Conservation (phyloP, 1,140 invertebrate genomes). For the Sminthurinus signatus region DNA sequence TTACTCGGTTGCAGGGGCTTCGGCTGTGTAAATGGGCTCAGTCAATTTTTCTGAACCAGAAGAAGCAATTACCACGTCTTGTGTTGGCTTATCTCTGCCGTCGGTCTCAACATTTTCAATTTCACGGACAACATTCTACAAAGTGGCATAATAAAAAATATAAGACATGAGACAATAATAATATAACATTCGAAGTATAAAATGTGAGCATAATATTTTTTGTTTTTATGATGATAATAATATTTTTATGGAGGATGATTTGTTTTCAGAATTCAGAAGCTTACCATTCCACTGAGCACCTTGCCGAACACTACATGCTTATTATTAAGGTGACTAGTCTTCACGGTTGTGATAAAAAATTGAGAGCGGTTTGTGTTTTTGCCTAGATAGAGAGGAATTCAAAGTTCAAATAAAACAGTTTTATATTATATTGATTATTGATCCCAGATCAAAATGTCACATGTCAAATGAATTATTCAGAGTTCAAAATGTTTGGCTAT, state of each 20-base stretch:
- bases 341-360: conserved; percentile 85
- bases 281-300: conserved; percentile 60
- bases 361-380: conserved; percentile 86
- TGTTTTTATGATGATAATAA: not conserved
- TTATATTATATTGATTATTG: no score
- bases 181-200: not conserved
- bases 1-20: no score
- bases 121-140: conserved; percentile 72
- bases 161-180: conserved; percentile 24
- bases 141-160: conserved; percentile 44
- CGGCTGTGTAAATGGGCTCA: conserved; percentile 69
- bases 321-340: conserved; percentile 74
- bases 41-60: conserved; percentile 59
- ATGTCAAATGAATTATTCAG: no score
- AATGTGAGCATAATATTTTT: not conserved
- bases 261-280: conserved; percentile 52
- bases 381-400: no score
- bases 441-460: no score
- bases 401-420: no score
- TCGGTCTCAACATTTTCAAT: conserved; percentile 72
- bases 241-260: not conserved
- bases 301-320: conserved; percentile 86
- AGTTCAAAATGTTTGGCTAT: no score
- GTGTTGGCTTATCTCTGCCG: conserved; percentile 62
- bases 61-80: conserved; percentile 71